Evolutionary conservation across 2,888 invertebrate genomes (phyloP).

Genomic region (Mythimna albipuncta): DNA sequence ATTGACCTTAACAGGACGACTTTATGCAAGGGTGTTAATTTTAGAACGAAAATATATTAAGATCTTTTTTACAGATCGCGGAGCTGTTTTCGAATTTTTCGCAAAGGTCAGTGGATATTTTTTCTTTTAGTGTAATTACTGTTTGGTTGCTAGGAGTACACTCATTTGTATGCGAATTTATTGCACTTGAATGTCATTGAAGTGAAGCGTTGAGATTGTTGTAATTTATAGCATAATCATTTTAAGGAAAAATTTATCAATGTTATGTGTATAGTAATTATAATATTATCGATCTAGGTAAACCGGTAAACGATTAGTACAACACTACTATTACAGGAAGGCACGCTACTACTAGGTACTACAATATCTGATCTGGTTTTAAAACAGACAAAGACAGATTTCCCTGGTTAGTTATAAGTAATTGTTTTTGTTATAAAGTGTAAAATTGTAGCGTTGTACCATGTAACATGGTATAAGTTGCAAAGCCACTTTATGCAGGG

Average conservation of each 20-base stretch:
- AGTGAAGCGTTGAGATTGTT: conserved; percentile 15
- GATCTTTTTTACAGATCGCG: conserved; percentile 1
- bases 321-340: too few relatives aligned
- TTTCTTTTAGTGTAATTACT: conserved; percentile 20
- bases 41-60: conserved; percentile 30
- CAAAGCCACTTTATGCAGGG: too few relatives aligned
- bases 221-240: conserved; percentile 29
- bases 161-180: conserved; percentile 22
- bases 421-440: neutral
- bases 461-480: too few relatives aligned
- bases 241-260: conserved; percentile 2
- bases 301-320: neutral
- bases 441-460: neutral
- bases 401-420: neutral
- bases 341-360: too few relatives aligned
- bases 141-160: neutral
- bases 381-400: neutral
- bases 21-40: conserved; percentile 57
- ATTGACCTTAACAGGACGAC: conserved; percentile 71
- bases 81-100: conserved; percentile 13
- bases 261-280: conserved; percentile 1
- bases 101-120: conserved; percentile 33
- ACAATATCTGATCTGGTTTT: conserved; percentile 12
- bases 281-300: conserved; percentile 9
- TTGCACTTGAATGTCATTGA: conserved; percentile 14